Evolutionary conservation across 1,140 invertebrate species (phyloP).

Genomic region (Sitophilus oryzae): DNA sequence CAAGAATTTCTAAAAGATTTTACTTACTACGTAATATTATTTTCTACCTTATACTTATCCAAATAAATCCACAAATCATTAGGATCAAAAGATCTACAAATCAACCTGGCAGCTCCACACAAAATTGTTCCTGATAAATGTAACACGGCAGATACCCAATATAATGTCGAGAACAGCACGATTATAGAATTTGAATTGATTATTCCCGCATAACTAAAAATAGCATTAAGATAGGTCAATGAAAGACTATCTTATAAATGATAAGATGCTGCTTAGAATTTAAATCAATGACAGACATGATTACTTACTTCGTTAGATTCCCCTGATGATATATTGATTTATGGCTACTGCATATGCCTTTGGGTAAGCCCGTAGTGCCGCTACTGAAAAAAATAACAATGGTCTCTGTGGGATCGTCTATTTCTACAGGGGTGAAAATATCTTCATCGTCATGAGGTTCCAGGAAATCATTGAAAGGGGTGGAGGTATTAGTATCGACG

Average conservation of each 20-base stretch:
- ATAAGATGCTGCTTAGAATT: not conserved
- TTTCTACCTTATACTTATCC: constrained; percentile 46
- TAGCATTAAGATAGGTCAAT: not conserved
- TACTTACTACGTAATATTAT: too few species aligned
- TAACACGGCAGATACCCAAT: constrained; percentile 33
- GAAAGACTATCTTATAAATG: not conserved
- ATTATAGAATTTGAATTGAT: constrained; percentile 3
- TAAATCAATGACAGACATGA: too few species aligned
- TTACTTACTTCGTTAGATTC: constrained; percentile 14
- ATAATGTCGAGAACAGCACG: constrained; percentile 28
- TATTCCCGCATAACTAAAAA: constrained; percentile 4
- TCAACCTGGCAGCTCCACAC: constrained; percentile 34
- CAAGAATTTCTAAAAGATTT: not conserved
- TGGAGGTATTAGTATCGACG: constrained; percentile 11
- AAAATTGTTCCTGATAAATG: constrained; percentile 31
- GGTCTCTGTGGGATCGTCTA: constrained; percentile 32
- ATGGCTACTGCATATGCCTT: constrained; percentile 66
- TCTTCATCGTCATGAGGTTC: constrained; percentile 23
- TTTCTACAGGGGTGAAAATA: constrained; percentile 29
- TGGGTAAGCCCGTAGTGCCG: constrained; percentile 69
- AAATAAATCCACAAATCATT: constrained; percentile 39
- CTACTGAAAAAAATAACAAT: constrained; percentile 51
- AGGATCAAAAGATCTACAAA: constrained; percentile 41
- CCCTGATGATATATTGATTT: constrained; percentile 24
- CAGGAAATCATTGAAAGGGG: constrained; percentile 24